Conservation (phyloP, 2,888 invertebrate genomes). For the Tetragonisca angustula region DNA sequence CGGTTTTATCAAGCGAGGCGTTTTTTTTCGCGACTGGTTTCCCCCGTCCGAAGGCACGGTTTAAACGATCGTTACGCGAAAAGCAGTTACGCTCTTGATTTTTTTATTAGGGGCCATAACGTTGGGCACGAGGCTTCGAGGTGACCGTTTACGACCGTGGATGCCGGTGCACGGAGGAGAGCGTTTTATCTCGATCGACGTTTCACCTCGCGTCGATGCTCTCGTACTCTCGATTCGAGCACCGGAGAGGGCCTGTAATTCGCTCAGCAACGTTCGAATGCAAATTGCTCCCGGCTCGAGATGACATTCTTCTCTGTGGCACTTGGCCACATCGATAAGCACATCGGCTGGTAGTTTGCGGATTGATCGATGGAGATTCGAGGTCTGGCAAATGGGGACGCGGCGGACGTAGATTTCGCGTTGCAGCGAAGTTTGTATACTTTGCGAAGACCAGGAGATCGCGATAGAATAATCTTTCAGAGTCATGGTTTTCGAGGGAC, state of each 20-base stretch:
- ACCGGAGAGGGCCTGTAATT: constrained; percentile 15
- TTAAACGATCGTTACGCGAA: constrained; percentile 7
- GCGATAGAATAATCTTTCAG: not conserved
- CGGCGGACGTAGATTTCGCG: too few species aligned
- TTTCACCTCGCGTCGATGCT: constrained; percentile 4
- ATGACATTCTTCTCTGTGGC: not conserved
- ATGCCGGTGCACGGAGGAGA: constrained; percentile 8
- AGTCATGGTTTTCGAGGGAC: not conserved
- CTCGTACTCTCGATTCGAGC: constrained; percentile 13
- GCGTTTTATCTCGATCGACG: constrained; percentile 28
- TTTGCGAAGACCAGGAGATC: not conserved
- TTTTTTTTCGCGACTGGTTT: not conserved
- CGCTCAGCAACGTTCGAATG: constrained; percentile 14
- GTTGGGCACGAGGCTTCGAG: not conserved
- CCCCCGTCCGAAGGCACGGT: not conserved
- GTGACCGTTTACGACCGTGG: constrained; percentile 15
- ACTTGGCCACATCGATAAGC: not conserved
- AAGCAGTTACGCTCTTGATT: constrained; percentile 13
- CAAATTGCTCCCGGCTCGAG: not conserved
- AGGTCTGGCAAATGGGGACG: not conserved
- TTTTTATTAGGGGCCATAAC: not conserved
- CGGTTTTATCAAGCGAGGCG: not conserved
- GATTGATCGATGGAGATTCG: not conserved
- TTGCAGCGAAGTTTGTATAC: not conserved
- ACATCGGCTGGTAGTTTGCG: not conserved